These are phyloP conservation scores for Pseudococcus longispinus DNA, from an alignment of 2,888 invertebrate species.

Conservation along the genomic window DNA sequence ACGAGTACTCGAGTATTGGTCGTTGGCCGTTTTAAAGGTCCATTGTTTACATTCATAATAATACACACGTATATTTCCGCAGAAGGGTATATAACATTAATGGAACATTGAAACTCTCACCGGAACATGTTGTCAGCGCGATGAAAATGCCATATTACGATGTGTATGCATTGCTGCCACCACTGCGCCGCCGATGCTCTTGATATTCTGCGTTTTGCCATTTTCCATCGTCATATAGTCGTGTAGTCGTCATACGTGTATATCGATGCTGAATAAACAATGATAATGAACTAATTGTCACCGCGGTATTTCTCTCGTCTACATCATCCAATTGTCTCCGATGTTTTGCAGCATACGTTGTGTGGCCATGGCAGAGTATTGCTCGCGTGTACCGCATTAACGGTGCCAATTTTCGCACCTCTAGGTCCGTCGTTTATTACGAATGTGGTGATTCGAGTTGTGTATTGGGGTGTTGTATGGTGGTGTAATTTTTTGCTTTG, in stretches of 20 bases:
- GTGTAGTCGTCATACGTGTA: not conserved
- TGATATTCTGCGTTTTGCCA: not conserved
- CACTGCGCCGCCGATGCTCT: not conserved
- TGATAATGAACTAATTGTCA: slow-evolving; percentile 44
- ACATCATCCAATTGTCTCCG: not conserved
- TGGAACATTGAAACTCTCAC: slow-evolving; percentile 27
- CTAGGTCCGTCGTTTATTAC: too few species aligned
- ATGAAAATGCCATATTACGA: slow-evolving; percentile 13
- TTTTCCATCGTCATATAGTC: slow-evolving; percentile 3
- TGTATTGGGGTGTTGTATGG: too few species aligned
- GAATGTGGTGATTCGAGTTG: too few species aligned
- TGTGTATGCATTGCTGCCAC: not conserved
- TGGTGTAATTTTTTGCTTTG: not conserved
- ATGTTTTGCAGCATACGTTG: not conserved
- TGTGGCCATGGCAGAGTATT: not conserved
- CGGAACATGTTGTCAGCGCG: slow-evolving; percentile 24
- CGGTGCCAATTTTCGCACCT: too few species aligned
- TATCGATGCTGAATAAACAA: slow-evolving; percentile 46
- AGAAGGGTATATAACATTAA: not conserved
- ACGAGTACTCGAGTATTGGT: not conserved
- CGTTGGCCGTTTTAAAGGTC: slow-evolving; percentile 26
- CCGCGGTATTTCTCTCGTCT: not conserved
- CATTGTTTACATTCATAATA: slow-evolving; percentile 38
- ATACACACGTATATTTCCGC: not conserved
- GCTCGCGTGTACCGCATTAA: too few species aligned